Base-by-base conservation (phyloP, 2,888 invertebrate species). In the Torymus aiolomorphi region DNA sequence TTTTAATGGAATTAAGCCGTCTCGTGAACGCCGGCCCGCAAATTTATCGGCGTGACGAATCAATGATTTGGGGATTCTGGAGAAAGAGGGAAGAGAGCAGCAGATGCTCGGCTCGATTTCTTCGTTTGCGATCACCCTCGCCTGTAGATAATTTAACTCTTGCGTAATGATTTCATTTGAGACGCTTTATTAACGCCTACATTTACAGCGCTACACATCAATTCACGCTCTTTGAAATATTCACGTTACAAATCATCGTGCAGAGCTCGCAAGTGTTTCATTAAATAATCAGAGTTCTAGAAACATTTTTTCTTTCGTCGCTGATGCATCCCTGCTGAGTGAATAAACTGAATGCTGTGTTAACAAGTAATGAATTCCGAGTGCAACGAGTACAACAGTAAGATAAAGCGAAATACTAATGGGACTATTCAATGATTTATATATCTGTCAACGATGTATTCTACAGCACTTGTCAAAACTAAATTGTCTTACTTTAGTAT, bases 31-130 rank as follows among this genome's bases (percentile, higher is more conserved):
- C 42, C 16, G 12, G 8, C 42, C 42, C 14, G 1, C 49, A 13
- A 72, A 63, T 63, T 73, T 54, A 63, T 63, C 54, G 57, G 65
- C 66, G 51, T 49, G 12, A 18, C 65, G 57, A 74, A 74, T 74
- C 66, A 24, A 74, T 66, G 65, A 74, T 74, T 66, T 49, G 59
- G 66, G 51, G 66, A 66, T 57, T 74, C 57, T 57, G 14, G 74
- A 59, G 51, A 57, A 57, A 63, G 24, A 3, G 5, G 2, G 31
- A 31, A 51, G 51, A 57, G 59, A 63, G 24, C 20, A 51, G 49
- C 74, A 74, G 74, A 65, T 66, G 74, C 56, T 65, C 61, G 56
- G 8, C 54, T 24, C 71, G 71, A 31, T 51, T 18, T 54, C 63
- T 24, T 59, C 66, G 51, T 74, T 74, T 51, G 51, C 14, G 11